These are phyloP conservation scores for Ciconia boyciana DNA, from an alignment of 2,113 vertebrate species.

Conservation along the genomic window DNA sequence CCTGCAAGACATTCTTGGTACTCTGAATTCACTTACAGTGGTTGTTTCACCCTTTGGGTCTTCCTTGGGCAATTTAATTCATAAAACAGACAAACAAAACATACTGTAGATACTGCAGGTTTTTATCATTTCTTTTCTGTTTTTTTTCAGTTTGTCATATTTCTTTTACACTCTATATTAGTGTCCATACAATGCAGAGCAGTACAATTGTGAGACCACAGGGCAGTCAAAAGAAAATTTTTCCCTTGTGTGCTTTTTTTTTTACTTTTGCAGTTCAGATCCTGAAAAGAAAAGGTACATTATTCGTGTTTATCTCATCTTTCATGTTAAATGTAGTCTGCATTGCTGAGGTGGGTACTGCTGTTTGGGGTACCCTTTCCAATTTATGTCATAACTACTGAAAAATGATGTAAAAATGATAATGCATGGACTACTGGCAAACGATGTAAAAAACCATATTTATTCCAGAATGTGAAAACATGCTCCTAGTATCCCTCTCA, in stretches of 20 bases:
- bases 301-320: background rate
- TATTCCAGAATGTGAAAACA: background rate
- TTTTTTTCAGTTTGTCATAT: background rate
- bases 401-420: background rate
- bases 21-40: background rate
- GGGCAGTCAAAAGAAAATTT: background rate
- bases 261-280: background rate
- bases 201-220: background rate
- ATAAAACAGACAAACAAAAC: background rate
- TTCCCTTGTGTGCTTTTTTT: background rate
- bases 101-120: background rate
- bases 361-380: background rate
- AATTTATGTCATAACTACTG: background rate
- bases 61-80: background rate
- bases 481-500: background rate
- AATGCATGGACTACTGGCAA: background rate
- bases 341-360: background rate
- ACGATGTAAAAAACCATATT: background rate
- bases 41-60: background rate
- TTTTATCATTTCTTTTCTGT: background rate
- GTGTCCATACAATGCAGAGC: background rate
- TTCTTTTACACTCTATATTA: background rate
- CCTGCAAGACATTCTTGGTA: background rate
- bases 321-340: background rate
- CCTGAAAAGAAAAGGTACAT: background rate